These are phyloP conservation scores for Mustelus asterias DNA, from an alignment of 2,113 vertebrate species.

Conservation along the genomic window DNA sequence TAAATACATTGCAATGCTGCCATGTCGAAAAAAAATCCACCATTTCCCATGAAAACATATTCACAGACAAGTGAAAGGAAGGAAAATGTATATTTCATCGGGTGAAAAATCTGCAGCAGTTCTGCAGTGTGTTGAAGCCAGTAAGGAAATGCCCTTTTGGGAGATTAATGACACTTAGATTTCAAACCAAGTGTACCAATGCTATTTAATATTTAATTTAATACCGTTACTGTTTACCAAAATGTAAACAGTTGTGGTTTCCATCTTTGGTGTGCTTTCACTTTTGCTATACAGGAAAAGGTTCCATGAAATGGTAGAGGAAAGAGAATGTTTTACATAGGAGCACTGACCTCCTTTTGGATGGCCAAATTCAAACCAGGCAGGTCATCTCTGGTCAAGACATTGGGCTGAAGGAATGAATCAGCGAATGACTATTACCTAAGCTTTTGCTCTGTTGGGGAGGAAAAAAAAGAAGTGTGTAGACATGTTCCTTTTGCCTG, in stretches of 20 bases:
- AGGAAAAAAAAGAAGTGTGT: too few relatives aligned
- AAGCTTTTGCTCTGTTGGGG: too few relatives aligned
- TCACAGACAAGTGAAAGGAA: not conserved
- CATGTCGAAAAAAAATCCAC: not conserved
- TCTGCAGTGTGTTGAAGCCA: not conserved
- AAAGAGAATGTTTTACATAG: not conserved
- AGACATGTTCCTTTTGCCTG: too few relatives aligned
- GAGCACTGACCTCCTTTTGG: not conserved
- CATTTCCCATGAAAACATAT: not conserved
- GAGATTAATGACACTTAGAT: not conserved
- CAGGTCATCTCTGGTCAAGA: too few relatives aligned
- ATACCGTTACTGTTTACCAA: not conserved
- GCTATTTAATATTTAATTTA: not conserved
- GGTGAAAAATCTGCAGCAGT: too few relatives aligned
- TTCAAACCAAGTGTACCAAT: not conserved
- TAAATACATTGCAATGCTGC: not conserved
- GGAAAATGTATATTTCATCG: not conserved
- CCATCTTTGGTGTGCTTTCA: not conserved
- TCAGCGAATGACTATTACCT: too few relatives aligned
- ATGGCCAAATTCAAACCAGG: too few relatives aligned
- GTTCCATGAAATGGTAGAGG: not conserved
- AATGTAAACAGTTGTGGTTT: not conserved
- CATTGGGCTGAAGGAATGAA: too few relatives aligned
- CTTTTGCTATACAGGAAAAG: not conserved
- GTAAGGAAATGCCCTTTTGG: not conserved